Conservation (phyloP, 2,113 vertebrate genomes). For the Alosa alosa region DNA sequence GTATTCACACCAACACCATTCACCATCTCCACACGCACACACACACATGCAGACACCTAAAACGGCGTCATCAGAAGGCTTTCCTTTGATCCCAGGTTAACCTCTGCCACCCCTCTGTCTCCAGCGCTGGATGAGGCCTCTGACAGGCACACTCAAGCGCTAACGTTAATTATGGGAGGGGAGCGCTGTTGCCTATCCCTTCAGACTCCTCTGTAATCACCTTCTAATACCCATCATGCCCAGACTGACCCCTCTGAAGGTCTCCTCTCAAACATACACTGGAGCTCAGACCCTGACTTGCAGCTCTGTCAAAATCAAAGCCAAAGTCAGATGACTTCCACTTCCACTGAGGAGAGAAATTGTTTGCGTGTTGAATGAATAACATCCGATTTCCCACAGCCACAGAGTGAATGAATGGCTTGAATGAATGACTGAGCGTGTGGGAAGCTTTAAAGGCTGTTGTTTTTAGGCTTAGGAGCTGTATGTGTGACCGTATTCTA, state of each 20-base stretch:
- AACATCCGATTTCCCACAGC: slow-evolving; percentile 54
- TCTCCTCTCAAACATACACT: background rate
- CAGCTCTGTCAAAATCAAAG: background rate
- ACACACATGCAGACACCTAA: background rate
- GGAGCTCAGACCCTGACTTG: background rate
- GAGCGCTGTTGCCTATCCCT: background rate
- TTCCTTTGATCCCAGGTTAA: slow-evolving; percentile 7
- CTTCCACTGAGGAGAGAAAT: slow-evolving; percentile 52
- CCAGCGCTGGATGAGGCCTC: slow-evolving; percentile 13
- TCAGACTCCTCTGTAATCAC: slow-evolving; percentile 7
- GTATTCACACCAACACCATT: background rate
- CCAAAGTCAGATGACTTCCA: slow-evolving; percentile 21
- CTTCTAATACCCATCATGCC: background rate
- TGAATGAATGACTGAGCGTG: slow-evolving; percentile 34
- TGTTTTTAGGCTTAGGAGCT: background rate
- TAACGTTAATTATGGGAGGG: background rate
- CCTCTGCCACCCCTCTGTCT: slow-evolving; percentile 25
- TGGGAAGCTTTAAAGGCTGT: slow-evolving; percentile 33
- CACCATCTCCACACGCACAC: background rate
- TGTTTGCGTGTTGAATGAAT: slow-evolving; percentile 44
- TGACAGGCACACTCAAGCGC: background rate
- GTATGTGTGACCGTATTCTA: slow-evolving; percentile 48
- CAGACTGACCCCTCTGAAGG: background rate
- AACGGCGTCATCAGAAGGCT: background rate
- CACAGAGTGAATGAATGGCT: slow-evolving; percentile 50